Base-by-base conservation (phyloP, 2,888 invertebrate genomes). In the Gymnoscelis rufifasciata region DNA sequence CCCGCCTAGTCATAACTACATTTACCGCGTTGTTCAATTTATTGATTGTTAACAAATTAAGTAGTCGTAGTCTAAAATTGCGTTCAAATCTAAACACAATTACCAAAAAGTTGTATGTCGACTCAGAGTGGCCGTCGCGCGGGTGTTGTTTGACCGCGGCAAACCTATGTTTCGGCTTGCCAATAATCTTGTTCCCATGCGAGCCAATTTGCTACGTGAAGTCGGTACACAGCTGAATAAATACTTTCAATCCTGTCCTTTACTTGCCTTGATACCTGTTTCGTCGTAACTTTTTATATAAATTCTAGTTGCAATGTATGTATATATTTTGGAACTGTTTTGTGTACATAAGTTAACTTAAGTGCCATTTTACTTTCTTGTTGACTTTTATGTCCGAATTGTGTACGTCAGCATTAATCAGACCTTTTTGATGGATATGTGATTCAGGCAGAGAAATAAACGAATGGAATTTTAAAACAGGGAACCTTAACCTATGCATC, bases 391-490 rank as follows among this genome's bases (percentile, higher is more conserved):
- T 29, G 29, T 45, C 41, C 19, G 42, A 43, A 26, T 50, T 43
- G 28, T 38, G 39, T 19, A 27, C 36, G 37, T 30, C 30, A 31
- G 19, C 35, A 10, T 15, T 35, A 24, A 7, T 38, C 14, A 7
- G 12, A 23, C 31, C 10, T 23, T 13, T 26, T 15, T 31, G 33
- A 24, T 39, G 43, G 28, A 24, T 37, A 35, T 43, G 48, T 51
- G 47, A 50, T 47, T 45, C 43, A 14, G 24, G 42, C 35, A 36
- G 36, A 24, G 29, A 38, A 44, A 47, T 52, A 44, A 48, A 50
- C 50, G 45, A 50, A 68, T 66, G 52, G 58, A 60, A 64, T 62
- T 68, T 66, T 56, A 66, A 74, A 78, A 78, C 76, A 78, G 77
- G 78, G 78, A 76, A 68, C 60, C 68, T 67, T 64, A 66, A 42